Evolutionary conservation across 2,113 vertebrate genomes (phyloP).

Genomic region (Ptilonorhynchus violaceus): DNA sequence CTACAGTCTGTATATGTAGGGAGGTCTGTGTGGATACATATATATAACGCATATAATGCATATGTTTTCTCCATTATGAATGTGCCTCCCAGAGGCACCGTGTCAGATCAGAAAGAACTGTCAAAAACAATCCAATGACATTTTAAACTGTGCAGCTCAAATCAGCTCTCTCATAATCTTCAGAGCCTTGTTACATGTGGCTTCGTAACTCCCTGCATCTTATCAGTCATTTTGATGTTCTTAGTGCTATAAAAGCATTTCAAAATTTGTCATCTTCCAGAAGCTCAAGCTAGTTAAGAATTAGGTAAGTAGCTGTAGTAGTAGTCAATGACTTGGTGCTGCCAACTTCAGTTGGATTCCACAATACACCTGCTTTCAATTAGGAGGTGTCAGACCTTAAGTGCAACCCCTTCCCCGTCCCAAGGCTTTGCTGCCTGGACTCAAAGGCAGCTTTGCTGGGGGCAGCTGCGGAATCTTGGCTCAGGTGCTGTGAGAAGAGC

Average conservation of each 20-base stretch:
- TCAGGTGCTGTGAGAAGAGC: neutral
- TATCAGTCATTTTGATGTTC: neutral
- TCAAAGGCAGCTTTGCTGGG: neutral
- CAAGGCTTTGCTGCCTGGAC: neutral
- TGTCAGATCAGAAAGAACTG: neutral
- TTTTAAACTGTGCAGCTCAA: neutral
- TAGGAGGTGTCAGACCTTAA: neutral
- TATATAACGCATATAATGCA: neutral
- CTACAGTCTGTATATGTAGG: neutral
- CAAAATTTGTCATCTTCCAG: neutral
- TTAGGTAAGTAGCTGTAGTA: neutral
- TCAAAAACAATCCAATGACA: neutral
- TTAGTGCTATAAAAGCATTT: neutral
- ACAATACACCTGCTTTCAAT: neutral
- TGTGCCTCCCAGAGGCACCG: neutral
- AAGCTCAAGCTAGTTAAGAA: neutral
- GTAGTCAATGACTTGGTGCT: neutral
- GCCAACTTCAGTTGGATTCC: neutral
- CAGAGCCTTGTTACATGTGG: neutral
- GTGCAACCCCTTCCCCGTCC: neutral
- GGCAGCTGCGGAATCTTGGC: neutral
- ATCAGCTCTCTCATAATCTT: neutral
- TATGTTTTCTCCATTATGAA: neutral
- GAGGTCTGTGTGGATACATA: neutral
- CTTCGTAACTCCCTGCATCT: neutral